phyloP scores from a whole-genome alignment of 2,888 invertebrate genomes.

The Hecatera dysodea region DNA sequence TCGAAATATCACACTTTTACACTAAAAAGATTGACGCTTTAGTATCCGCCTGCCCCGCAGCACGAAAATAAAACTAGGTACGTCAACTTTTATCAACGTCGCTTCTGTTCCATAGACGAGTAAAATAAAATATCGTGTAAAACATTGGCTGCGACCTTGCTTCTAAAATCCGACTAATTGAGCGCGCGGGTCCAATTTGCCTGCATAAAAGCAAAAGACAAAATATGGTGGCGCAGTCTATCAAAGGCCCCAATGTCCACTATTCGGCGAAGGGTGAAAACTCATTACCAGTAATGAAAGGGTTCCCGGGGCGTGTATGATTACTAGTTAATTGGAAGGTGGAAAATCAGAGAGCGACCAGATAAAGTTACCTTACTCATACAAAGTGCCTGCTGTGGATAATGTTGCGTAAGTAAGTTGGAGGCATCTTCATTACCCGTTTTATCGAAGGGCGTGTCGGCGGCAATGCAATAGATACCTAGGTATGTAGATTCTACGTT shows the following conservation, averaged over 20 bases:
- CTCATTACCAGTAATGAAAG: slow-evolving; percentile 90
- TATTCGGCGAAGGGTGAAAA: slow-evolving; percentile 88
- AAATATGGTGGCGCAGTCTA: slow-evolving; percentile 81
- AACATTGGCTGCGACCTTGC: slow-evolving; percentile 52
- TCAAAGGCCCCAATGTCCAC: slow-evolving; percentile 87
- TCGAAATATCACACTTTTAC: slow-evolving; percentile 18
- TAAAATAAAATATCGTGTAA: slow-evolving; percentile 57
- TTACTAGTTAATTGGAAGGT: slow-evolving; percentile 90
- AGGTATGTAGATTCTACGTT: too few relatives aligned
- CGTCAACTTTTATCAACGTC: slow-evolving; percentile 35
- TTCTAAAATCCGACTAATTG: slow-evolving; percentile 71
- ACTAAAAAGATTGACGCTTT: slow-evolving; percentile 32
- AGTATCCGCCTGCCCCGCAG: slow-evolving; percentile 9
- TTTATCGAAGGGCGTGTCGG: slow-evolving; percentile 60
- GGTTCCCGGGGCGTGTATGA: slow-evolving; percentile 88
- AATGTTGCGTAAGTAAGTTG: slow-evolving; percentile 32
- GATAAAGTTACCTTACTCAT: slow-evolving; percentile 83
- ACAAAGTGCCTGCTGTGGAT: slow-evolving; percentile 62
- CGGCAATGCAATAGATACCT: neutral
- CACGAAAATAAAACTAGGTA: slow-evolving; percentile 37
- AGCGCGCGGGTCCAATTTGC: slow-evolving; percentile 74
- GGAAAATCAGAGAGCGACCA: slow-evolving; percentile 85
- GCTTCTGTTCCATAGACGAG: slow-evolving; percentile 37
- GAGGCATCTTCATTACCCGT: slow-evolving; percentile 23
- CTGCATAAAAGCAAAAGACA: slow-evolving; percentile 79